Evolutionary conservation across 2,113 vertebrate genomes (phyloP).

Genomic region (Bothrops jararaca): DNA sequence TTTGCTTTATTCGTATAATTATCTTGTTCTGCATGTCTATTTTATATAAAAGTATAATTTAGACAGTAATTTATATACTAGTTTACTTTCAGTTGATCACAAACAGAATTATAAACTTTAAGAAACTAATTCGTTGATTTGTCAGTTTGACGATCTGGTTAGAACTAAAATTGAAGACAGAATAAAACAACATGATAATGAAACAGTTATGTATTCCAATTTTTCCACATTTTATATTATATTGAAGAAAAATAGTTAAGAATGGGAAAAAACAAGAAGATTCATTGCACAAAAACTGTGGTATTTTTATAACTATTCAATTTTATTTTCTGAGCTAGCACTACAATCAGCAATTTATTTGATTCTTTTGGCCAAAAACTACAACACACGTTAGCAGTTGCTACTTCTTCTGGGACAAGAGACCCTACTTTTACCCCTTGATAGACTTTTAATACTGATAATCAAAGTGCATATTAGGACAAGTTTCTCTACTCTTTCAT

Average conservation of each 20-base stretch:
- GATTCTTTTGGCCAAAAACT: not conserved
- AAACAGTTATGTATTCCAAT: not conserved
- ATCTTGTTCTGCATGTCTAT: not conserved
- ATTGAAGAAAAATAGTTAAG: not conserved
- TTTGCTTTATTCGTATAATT: not conserved
- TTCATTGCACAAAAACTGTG: not conserved
- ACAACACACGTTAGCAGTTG: not conserved
- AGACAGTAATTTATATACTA: not conserved
- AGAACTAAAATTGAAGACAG: not conserved
- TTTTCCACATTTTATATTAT: not conserved
- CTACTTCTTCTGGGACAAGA: not conserved
- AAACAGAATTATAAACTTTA: not conserved
- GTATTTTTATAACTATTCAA: not conserved
- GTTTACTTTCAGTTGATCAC: not conserved
- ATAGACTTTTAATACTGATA: not conserved
- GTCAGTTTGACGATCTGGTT: not conserved
- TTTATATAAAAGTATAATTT: not conserved
- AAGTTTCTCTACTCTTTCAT: not conserved
- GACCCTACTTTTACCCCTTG: not conserved
- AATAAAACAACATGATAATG: not conserved
- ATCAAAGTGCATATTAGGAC: not conserved
- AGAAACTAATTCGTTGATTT: not conserved
- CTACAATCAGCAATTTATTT: not conserved
- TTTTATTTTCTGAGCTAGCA: not conserved
- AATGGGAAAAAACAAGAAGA: not conserved